These are phyloP conservation scores for Meloidogyne chitwoodi DNA, from an alignment of 1,140 invertebrate genomes.

Conservation along the genomic window DNA sequence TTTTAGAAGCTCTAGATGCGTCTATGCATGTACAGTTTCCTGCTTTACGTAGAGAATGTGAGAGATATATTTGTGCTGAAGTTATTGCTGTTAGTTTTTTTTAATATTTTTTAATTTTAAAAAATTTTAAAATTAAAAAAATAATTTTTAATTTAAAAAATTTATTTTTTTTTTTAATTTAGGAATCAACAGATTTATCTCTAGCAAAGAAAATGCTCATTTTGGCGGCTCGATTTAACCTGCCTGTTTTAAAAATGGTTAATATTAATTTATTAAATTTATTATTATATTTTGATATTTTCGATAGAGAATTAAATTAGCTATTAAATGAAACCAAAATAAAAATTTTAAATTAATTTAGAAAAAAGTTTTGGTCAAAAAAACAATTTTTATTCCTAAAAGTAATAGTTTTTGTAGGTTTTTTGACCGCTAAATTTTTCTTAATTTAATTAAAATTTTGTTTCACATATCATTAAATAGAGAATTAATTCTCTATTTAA, in stretches of 20 bases:
- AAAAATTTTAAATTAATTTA: not conserved
- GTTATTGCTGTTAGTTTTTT: constrained; percentile 34
- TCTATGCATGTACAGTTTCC: constrained; percentile 31
- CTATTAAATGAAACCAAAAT: not conserved
- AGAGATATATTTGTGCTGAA: constrained; percentile 39
- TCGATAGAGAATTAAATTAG: not conserved
- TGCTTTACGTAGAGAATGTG: constrained; percentile 33
- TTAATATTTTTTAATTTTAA: not conserved
- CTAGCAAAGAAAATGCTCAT: constrained; percentile 45
- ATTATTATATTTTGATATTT: not conserved
- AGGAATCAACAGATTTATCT: constrained; percentile 33
- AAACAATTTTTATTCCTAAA: not conserved
- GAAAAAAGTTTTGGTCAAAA: not conserved
- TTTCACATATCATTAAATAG: too few species aligned
- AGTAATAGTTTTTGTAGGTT: not conserved
- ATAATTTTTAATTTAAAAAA: not conserved
- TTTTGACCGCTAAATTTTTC: not conserved
- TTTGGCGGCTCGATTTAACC: constrained; percentile 37
- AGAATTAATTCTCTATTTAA: too few species aligned
- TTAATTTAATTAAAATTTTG: not conserved
- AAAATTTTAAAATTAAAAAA: not conserved
- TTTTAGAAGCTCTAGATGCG: constrained; percentile 37
- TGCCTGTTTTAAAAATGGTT: constrained; percentile 40
- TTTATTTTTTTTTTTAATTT: constrained; percentile 5
- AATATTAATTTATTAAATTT: not conserved